Percentiles rank a stretch among this genome's conserved stretches.
Conservation (phyloP, 2,797 vertebrate species). For the Orestias chungarensis region DNA sequence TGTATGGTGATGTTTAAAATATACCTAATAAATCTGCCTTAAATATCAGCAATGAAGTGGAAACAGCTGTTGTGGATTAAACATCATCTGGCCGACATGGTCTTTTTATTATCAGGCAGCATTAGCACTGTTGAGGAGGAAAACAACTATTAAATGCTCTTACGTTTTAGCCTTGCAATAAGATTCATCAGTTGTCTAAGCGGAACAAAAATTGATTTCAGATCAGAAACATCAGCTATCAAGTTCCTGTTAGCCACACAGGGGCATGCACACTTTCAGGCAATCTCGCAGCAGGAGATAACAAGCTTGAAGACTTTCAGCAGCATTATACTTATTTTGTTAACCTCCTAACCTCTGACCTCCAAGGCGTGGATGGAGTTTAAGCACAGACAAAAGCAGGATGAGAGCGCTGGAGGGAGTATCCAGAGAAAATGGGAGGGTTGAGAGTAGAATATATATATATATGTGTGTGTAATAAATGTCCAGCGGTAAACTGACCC, state of each 20-base stretch:
- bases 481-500: too few species aligned
- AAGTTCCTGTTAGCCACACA: conserved; percentile 9
- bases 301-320: conserved; percentile 60
- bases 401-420: conserved; percentile 2
- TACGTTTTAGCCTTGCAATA: neutral
- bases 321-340: conserved; percentile 51
- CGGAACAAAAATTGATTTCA: neutral
- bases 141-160: neutral
- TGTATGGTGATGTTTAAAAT: conserved; percentile 15
- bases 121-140: neutral
- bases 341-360: conserved; percentile 62
- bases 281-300: conserved; percentile 45
- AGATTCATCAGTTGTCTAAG: conserved; percentile 8
- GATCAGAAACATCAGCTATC: conserved; percentile 14
- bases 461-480: too few species aligned
- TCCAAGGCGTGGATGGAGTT: conserved; percentile 50
- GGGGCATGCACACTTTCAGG: conserved; percentile 22
- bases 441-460: too few species aligned
- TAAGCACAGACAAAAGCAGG: conserved; percentile 41
- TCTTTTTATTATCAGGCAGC: conserved; percentile 1
- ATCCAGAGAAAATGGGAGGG: neutral
- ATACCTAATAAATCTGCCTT: conserved; percentile 2
- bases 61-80: conserved; percentile 8
- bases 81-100: conserved; percentile 6
- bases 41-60: conserved; percentile 12